Conservation (phyloP, 2,113 vertebrate species). For the Cyrtonyx montezumae region DNA sequence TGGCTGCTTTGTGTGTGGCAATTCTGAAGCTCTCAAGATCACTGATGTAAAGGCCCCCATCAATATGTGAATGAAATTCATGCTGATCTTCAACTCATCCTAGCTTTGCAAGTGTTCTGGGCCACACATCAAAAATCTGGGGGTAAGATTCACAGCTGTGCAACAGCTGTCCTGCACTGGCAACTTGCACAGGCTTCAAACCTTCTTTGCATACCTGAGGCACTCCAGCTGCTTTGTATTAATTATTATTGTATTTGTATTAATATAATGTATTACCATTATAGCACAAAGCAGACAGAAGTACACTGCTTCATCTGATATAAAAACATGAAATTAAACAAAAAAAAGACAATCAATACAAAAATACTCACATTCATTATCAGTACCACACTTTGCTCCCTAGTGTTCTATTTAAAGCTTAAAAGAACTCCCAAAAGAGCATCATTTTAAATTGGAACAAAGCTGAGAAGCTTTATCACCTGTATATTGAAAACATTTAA, state of each 20-base stretch:
- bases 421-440: accelerated
- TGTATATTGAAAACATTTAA: not conserved
- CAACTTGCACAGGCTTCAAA: not conserved
- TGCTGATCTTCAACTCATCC: not conserved
- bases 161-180: not conserved
- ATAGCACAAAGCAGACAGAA: not conserved
- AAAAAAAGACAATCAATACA: not conserved
- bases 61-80: not conserved
- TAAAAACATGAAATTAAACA: not conserved
- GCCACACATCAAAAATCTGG: not conserved
- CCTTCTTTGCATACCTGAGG: not conserved
- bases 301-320: not conserved
- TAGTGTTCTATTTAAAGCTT: not conserved
- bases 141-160: not conserved
- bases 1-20: not conserved
- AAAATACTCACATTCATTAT: not conserved
- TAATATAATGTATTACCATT: no score
- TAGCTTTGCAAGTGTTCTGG: not conserved
- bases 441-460: not conserved
- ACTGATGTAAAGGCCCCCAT: not conserved
- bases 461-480: not conserved
- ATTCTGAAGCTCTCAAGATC: not conserved
- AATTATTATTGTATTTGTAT: no score
- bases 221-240: not conserved
- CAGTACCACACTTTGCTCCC: not conserved